Base-by-base conservation (phyloP, 2,888 invertebrate species). In the Drosophila nigricruria region DNA sequence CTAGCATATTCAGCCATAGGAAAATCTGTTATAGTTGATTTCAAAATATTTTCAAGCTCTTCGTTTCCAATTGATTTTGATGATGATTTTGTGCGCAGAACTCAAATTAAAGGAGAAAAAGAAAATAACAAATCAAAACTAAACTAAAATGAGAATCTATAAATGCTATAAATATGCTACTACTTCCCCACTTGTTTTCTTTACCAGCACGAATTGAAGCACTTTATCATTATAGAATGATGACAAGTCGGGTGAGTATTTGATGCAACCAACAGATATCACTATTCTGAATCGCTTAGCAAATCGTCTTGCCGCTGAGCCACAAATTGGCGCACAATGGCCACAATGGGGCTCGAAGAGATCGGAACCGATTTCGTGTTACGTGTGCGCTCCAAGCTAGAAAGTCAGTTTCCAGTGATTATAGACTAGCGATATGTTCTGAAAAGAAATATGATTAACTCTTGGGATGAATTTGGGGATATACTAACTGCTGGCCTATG, bases 151-250 rank as follows among this genome's bases (percentile, higher is more conserved):
- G 38, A 57, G 56, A 63, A 70, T 43, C 53, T 78, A 73, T 70
- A 63, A 77, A 70, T 66, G 30, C 74, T 78, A 73, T 77, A 52
- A 77, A 77, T 78, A 73, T 70, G 61, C 63, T 66, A 73, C 60
- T 66, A 66, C 45, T 32, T 50, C 52, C 63, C 27, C 36, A 16
- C 1, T 58, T 20, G 65, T 61, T 70, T 57, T n/a, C 5, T 20
- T 59, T 45, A 40, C 18, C 27, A 23, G 30, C n/a, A 53, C 25
- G 23, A 40, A 27, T 14, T 18, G 8, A 54, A 38, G 38, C n/a
- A 47, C 20, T 62, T 16, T 14, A 45, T 45, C 3, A 16, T 45
- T 9, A 1, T 4, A 25, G 3, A 14, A 16, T 4, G 8, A 25
- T 10, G n/a, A n/a, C n/a, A 79, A 58, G 62, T 84, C 36, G 76